A percentile compares a stretch with the other conserved stretches of the same genome.
These are phyloP conservation scores for Oceanites oceanicus DNA, from an alignment of 2,113 vertebrate genomes.

Conservation along the genomic window DNA sequence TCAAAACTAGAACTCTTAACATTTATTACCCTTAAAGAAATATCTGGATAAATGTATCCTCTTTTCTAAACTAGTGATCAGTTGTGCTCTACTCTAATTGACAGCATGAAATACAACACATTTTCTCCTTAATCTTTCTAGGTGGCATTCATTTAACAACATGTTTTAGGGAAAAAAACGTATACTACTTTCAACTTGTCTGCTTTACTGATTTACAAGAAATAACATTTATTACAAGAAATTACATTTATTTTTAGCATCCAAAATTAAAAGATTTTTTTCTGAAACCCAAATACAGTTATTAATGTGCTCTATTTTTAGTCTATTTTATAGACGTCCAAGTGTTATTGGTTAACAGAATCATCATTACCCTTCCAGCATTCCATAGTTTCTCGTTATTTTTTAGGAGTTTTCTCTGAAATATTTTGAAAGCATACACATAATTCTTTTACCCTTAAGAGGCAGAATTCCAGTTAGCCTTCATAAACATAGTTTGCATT, in stretches of 20 bases:
- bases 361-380: not conserved
- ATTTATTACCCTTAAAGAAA: not conserved
- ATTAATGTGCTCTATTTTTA: not conserved
- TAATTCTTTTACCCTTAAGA: not conserved
- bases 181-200: not conserved
- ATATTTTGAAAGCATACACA: not conserved
- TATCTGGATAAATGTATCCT: not conserved
- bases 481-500: not conserved
- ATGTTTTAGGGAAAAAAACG: not conserved
- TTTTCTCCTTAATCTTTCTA: not conserved
- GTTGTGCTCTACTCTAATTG: not conserved
- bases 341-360: not conserved
- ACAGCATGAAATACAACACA: not conserved
- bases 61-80: not conserved
- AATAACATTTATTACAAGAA: not conserved
- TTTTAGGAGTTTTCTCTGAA: not conserved
- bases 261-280: not conserved
- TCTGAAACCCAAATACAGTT: not conserved
- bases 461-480: not conserved
- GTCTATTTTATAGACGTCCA: not conserved
- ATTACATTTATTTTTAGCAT: not conserved
- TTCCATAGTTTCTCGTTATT: not conserved
- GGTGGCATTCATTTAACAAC: not conserved
- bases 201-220: not conserved
- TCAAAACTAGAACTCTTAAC: not conserved